Conservation (phyloP, 2,113 vertebrate genomes). For the Zapornia atra region DNA sequence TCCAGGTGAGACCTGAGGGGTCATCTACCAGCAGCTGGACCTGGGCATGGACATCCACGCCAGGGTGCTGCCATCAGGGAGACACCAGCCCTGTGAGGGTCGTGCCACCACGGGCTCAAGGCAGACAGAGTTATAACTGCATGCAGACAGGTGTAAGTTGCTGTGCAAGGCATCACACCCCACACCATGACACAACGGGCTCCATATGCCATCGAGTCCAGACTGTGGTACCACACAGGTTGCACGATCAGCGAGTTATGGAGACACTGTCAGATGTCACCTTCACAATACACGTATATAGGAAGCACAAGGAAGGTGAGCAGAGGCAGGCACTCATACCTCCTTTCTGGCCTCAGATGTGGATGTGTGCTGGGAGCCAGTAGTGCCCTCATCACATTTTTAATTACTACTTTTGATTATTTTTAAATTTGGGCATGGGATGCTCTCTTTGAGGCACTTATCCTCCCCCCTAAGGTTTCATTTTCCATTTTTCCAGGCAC, state of each 20-base stretch:
- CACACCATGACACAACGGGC: not conserved
- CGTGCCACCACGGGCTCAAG: not conserved
- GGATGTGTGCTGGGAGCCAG: not conserved
- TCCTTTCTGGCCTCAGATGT: not conserved
- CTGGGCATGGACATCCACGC: not conserved
- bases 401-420: not conserved
- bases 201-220: accelerated
- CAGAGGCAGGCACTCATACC: accelerated
- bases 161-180: not conserved
- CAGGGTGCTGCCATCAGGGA: not conserved
- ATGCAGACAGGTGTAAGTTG: not conserved
- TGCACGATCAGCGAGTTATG: accelerated
- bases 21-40: not conserved
- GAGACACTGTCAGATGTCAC: not conserved
- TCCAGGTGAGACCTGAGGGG: accelerated
- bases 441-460: not conserved
- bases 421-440: not conserved
- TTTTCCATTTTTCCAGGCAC: not conserved
- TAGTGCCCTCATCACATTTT: not conserved
- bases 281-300: not conserved
- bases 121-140: not conserved
- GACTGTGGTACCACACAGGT: accelerated
- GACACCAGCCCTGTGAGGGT: not conserved
- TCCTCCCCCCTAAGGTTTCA: not conserved
- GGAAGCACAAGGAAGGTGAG: not conserved